Conservation (phyloP, 2,888 invertebrate species). For the Ectemnius lituratus region DNA sequence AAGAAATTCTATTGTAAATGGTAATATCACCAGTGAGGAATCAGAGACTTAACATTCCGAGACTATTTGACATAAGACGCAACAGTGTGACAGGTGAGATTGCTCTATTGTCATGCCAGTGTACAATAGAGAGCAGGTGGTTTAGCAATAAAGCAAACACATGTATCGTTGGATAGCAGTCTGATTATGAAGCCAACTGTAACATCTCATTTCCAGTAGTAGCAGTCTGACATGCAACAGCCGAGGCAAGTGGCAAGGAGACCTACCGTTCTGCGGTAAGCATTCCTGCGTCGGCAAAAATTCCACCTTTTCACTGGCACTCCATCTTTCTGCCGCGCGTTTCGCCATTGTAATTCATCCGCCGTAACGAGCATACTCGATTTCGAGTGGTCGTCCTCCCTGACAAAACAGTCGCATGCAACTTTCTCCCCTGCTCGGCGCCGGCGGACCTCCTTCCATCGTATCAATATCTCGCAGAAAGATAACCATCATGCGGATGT, state of each 20-base stretch:
- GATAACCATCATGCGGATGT: no score
- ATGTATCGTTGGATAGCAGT: not conserved
- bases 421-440: constrained; percentile 46
- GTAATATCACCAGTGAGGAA: no score
- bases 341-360: constrained; percentile 18
- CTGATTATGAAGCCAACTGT: not conserved
- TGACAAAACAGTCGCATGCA: constrained; percentile 28
- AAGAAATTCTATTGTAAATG: no score
- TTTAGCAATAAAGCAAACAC: not conserved
- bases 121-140: not conserved
- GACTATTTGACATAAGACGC: no score
- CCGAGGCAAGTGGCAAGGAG: constrained; percentile 88
- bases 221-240: constrained; percentile 85
- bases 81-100: no score
- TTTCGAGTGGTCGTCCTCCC: constrained; percentile 33
- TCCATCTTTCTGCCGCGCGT: no score
- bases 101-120: no score
- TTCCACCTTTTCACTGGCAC: not conserved
- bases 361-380: constrained; percentile 19
- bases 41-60: no score
- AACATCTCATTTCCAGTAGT: constrained; percentile 75
- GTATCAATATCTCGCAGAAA: no score
- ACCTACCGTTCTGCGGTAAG: constrained; percentile 91
- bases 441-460: constrained; percentile 13
- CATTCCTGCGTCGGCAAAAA: constrained; percentile 3